Base-by-base conservation (phyloP, 2,113 vertebrate species). In the Desmodus rotundus region DNA sequence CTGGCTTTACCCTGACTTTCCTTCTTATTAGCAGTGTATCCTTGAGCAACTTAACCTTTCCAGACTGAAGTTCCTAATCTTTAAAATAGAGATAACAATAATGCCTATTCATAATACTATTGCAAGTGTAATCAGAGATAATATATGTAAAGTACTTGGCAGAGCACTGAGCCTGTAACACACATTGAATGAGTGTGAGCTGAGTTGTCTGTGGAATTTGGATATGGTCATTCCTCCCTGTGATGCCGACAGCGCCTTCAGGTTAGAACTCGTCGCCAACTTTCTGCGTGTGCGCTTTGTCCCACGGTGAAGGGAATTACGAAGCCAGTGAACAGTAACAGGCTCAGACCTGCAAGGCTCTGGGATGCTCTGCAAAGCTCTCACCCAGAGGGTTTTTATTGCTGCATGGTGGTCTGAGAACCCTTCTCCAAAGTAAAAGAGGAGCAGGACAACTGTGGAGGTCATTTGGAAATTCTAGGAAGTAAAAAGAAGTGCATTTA, bases 401-500 rank as follows among this genome's bases (percentile, higher is more conserved):
- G 22, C 36, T 38, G n/a, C 3, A 7, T 1, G 33, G 90, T 67
- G 67, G 65, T 41, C 82, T 86, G 28, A 88, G 31, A 74, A 78
- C 12, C 10, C 45, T 68, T 91, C 31, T 78, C 36, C 15, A 45
- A 26, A 43, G 17, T 14, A 14, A 68, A 94, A 91, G 67, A 61
- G 4, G 17, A 78, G 15, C 9, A 36, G n/a, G 58, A 67, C 5
- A 43, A 11, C 19, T 63, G 68, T 12, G n/a, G 10, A 52, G 31
- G 80, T 82, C 33, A 91, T 88, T 74, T 70, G 67, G 52, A 78
- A 50, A 88, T 76, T 95, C 70, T 15, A 68, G 17, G 6, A 90
- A 92, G 65, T 65, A 72, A 96, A 87, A 91, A 70, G 33, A 86
- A 86, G 38, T 22, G 17, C 82, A 65, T 50, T 89, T 85, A 73